A percentile compares a stretch with the other conserved stretches of the same genome.
These are phyloP conservation scores for Mycogona germanica DNA, from an alignment of 2,888 invertebrate species.

Conservation along the genomic window DNA sequence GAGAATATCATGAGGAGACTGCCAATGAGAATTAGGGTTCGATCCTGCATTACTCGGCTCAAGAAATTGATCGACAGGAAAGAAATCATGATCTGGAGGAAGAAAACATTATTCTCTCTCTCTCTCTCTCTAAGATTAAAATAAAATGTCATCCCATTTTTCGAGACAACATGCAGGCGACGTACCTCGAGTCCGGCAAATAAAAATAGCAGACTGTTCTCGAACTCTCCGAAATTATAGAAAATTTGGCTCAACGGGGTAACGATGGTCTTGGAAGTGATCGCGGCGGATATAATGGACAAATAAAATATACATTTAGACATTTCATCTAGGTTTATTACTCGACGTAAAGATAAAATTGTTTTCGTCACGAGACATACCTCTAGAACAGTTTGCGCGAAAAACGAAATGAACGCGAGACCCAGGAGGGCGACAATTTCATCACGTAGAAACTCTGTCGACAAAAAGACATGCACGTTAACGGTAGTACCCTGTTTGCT, in stretches of 20 bases:
- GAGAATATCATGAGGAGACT: slow-evolving; percentile 9
- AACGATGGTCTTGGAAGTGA: slow-evolving; percentile 11
- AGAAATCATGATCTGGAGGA: not conserved
- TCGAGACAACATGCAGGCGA: no score
- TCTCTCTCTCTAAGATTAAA: not conserved
- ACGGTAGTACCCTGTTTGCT: no score
- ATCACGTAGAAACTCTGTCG: slow-evolving; percentile 36
- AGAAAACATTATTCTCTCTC: not conserved
- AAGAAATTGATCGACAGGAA: slow-evolving; percentile 6
- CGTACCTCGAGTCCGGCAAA: slow-evolving; percentile 10
- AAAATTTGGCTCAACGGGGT: slow-evolving; percentile 10
- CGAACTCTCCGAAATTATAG: slow-evolving; percentile 6
- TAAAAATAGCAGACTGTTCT: slow-evolving; percentile 12
- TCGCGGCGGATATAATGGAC: not conserved
- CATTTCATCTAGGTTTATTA: not conserved
- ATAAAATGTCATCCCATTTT: no score
- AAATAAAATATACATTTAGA: not conserved
- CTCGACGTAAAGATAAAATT: not conserved
- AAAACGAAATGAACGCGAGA: slow-evolving; percentile 35
- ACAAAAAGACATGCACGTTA: no score
- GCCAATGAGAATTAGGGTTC: slow-evolving; percentile 10
- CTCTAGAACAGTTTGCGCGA: slow-evolving; percentile 37
- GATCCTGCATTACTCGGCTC: slow-evolving; percentile 6
- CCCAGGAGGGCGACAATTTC: slow-evolving; percentile 34
- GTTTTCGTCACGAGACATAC: slow-evolving; percentile 26